Percentiles rank a stretch among this genome's conserved stretches.
Evolutionary conservation across 1,140 invertebrate genomes (phyloP).

Genomic region (Drosophila kurseongensis): DNA sequence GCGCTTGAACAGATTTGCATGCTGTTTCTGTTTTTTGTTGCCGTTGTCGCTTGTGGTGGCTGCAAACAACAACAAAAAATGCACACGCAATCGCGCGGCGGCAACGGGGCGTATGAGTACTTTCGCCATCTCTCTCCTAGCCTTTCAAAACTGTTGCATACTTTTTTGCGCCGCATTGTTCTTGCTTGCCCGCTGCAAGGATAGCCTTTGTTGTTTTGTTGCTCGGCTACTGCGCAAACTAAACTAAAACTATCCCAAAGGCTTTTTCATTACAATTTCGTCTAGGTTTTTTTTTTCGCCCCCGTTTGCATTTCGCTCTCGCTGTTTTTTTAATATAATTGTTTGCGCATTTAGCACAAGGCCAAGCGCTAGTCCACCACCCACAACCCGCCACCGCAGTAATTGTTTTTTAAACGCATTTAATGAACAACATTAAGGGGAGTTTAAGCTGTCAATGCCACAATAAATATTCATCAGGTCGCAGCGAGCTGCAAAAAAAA

Average conservation of each 20-base stretch:
- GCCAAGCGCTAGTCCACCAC: conserved; percentile 16
- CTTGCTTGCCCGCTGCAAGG: conserved; percentile 35
- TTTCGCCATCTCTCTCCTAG: conserved; percentile 16
- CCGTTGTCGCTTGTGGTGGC: conserved; percentile 47
- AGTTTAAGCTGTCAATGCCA: conserved; percentile 70
- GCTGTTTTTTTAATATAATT: conserved; percentile 64
- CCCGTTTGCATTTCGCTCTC: conserved; percentile 5
- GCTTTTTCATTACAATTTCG: conserved; percentile 78
- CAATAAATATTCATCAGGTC: conserved; percentile 63
- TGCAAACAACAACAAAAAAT: conserved; percentile 57
- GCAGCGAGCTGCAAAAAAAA: conserved; percentile 1
- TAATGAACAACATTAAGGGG: conserved; percentile 46
- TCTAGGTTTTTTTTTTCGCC: conserved; percentile 16
- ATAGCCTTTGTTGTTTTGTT: conserved; percentile 63
- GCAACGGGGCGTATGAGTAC: conserved; percentile 71
- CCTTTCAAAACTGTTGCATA: conserved; percentile 76
- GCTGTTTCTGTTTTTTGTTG: conserved; percentile 48
- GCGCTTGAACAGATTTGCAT: conserved; percentile 78
- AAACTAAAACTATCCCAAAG: conserved; percentile 72
- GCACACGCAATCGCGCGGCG: conserved; percentile 73
- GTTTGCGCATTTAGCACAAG: conserved; percentile 73
- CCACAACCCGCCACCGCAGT: conserved; percentile 13
- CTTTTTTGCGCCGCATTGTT: conserved; percentile 55
- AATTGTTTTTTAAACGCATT: conserved; percentile 73
- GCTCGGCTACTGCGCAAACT: conserved; percentile 53